Base-by-base conservation (phyloP, 64 coral and sea anemone genomes). In the Montipora sp. region DNA sequence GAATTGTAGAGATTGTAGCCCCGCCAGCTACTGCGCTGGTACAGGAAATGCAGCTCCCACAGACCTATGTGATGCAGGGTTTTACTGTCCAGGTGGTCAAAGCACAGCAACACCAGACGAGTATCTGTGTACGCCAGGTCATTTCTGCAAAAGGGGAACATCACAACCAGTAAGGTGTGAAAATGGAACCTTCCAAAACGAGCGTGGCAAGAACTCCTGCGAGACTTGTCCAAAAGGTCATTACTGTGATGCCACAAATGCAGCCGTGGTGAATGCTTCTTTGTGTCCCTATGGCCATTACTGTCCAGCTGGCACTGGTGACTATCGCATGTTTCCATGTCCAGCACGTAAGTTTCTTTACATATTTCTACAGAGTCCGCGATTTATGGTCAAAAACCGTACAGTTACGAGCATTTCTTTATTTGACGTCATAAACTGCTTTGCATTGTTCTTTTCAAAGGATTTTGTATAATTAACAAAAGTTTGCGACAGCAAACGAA, bases 101-200 rank as follows among this genome's bases (percentile, higher is more conserved):
- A 55, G 73, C 22, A 87, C 89, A 45, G 84, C 92, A 47, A 92
- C 94, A 48, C 98, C 98, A 10, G 48, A 14, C 49, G 89, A 94
- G 13, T 89, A 92, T 74, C 23, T 74, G 7, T 99, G 98, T 60
- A 92, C 95, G 7, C 75, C 47, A 83, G 98, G 98, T 9, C 98
- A 99, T 65, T 94, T 89, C 48, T 99, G 98, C 59, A 89, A 89
- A 8, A 51, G 36, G 27, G 98, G 94, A 27, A 86, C 91, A 75
- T 36, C 89, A 14, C 76, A 69, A 14, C 94, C 98, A 14, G 81
- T 70, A 43, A 84, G 94, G 51, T 99, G 98, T 77, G 89, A 83
- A 81, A 96, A 87, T 92, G 98, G 98, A 18, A 84, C 89, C 5
- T 99, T 94, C 89, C 98, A 99, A 69, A 96, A 99, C 92, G 92